phyloP scores from a whole-genome alignment of 2,113 vertebrate species.

The Muscicapa adusta region DNA sequence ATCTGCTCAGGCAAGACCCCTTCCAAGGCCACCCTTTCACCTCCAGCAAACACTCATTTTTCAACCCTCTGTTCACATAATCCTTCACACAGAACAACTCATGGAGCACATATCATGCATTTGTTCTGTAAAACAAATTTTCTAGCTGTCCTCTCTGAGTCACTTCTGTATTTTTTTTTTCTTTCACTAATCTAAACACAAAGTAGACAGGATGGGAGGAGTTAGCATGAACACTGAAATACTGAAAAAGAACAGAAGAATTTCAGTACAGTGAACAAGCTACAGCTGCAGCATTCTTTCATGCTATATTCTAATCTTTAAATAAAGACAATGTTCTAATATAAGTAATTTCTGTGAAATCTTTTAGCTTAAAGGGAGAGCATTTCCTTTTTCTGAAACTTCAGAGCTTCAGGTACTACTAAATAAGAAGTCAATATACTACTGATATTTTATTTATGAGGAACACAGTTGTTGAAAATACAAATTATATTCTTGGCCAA shows the following conservation, averaged over 20 bases:
- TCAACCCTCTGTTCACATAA: not conserved
- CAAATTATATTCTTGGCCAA: not conserved
- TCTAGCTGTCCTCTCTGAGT: not conserved
- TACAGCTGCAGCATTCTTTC: not conserved
- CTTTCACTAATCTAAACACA: not conserved
- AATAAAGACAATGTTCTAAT: not conserved
- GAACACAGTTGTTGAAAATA: not conserved
- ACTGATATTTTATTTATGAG: not conserved
- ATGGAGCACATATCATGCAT: fast-evolving
- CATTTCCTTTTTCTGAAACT: not conserved
- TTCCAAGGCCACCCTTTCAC: not conserved
- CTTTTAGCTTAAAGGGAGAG: not conserved
- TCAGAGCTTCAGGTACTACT: not conserved
- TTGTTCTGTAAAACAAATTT: not conserved
- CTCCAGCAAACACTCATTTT: not conserved
- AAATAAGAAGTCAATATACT: not conserved
- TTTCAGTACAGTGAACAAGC: not conserved
- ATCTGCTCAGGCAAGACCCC: not conserved
- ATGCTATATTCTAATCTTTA: not conserved
- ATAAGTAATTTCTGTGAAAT: not conserved
- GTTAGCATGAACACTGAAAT: not conserved
- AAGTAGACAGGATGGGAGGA: conserved; percentile 13
- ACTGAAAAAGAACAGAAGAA: not conserved
- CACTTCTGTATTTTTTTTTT: not conserved
- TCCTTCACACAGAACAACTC: not conserved